Conservation (phyloP, 2,888 invertebrate species). For the Amphipoea oculea region DNA sequence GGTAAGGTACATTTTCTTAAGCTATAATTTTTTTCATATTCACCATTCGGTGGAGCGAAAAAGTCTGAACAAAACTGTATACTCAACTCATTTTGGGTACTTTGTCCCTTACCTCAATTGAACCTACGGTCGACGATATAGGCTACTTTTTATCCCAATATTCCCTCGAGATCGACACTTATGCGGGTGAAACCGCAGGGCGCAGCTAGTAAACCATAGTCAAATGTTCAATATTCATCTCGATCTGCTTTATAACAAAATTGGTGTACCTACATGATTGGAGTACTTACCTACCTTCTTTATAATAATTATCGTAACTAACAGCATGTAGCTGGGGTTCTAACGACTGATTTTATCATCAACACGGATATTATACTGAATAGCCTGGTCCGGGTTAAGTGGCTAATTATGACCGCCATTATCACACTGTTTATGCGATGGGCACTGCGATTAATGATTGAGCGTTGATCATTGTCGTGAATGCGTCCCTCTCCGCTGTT, state of each 20-base stretch:
- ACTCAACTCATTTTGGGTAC: too few relatives aligned
- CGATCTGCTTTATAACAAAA: background rate
- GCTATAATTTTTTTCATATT: too few relatives aligned
- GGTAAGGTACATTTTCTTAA: too few relatives aligned
- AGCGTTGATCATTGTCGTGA: constrained; percentile 22
- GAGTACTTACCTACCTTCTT: background rate
- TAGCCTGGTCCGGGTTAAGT: constrained; percentile 48
- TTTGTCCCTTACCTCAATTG: too few relatives aligned
- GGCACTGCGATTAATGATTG: constrained; percentile 41
- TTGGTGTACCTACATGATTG: background rate
- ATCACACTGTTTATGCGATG: constrained; percentile 46
- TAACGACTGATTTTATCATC: constrained; percentile 57
- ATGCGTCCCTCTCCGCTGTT: background rate
- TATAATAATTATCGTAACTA: constrained; percentile 29
- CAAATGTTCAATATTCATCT: background rate
- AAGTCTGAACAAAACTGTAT: too few relatives aligned
- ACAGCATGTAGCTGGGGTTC: constrained; percentile 16
- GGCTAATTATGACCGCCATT: constrained; percentile 58
- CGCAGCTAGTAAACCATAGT: too few relatives aligned
- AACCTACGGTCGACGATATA: too few relatives aligned
- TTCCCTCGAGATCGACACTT: too few relatives aligned
- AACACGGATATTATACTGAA: constrained; percentile 51
- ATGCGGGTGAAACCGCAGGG: too few relatives aligned
- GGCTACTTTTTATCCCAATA: too few relatives aligned
- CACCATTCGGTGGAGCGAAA: too few relatives aligned